phyloP scores from a whole-genome alignment of 2,888 invertebrate genomes.

The Neoscelio sp. region DNA sequence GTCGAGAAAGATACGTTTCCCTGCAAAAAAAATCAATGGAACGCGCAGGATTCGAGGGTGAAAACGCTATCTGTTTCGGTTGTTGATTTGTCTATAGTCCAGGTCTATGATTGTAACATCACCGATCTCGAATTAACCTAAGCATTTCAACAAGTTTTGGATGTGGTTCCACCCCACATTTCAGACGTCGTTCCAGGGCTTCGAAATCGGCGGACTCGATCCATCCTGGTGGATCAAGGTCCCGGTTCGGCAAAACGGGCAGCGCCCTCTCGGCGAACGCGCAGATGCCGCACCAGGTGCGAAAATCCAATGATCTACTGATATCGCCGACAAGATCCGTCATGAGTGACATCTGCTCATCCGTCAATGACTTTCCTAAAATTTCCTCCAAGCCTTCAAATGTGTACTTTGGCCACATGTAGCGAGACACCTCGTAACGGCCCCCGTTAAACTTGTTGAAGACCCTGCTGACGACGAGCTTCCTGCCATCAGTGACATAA shows the following conservation, averaged over 20 bases:
- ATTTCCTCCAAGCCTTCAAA: constrained; percentile 83
- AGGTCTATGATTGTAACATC: constrained; percentile 5
- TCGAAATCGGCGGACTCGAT: constrained; percentile 79
- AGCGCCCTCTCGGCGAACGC: constrained; percentile 90
- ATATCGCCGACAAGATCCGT: constrained; percentile 83
- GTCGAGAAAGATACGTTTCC: no score
- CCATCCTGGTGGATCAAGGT: constrained; percentile 86
- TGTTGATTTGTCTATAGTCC: no score
- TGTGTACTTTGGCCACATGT: constrained; percentile 71
- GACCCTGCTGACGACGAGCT: constrained; percentile 75
- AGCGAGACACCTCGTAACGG: constrained; percentile 73
- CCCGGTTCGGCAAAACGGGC: constrained; percentile 85
- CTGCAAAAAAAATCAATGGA: no score
- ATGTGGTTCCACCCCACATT: constrained; percentile 58
- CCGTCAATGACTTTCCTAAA: constrained; percentile 86
- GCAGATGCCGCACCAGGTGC: constrained; percentile 91
- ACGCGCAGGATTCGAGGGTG: no score
- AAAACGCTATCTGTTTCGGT: neutral
- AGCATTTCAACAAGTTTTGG: constrained; percentile 73
- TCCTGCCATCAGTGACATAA: constrained; percentile 75
- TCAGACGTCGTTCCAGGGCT: constrained; percentile 75
- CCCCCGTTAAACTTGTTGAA: constrained; percentile 77
- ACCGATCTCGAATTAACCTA: constrained; percentile 74
- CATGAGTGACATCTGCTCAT: constrained; percentile 84
- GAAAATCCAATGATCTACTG: constrained; percentile 86